These are phyloP conservation scores for Xestia xanthographa DNA, from an alignment of 2,888 invertebrate genomes.

Conservation along the genomic window DNA sequence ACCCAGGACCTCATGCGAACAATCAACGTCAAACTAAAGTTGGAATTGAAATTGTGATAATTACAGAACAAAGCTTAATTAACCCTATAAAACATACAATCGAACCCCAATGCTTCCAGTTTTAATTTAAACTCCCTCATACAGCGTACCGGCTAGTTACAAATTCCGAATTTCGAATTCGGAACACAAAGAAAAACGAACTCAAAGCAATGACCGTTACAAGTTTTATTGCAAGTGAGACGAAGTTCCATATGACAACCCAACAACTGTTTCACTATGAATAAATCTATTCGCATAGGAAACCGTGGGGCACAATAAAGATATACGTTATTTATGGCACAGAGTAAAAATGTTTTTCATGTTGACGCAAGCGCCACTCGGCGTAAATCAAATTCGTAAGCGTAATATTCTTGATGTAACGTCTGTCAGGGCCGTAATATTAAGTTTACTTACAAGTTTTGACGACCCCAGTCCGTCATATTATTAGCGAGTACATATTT, in stretches of 20 bases:
- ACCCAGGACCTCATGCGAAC: too few relatives aligned
- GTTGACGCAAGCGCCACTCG: constrained; percentile 71
- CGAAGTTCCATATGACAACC: constrained; percentile 55
- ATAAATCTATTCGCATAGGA: constrained; percentile 73
- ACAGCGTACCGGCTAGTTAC: constrained; percentile 17
- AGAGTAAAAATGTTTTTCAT: constrained; percentile 76
- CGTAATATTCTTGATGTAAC: constrained; percentile 64
- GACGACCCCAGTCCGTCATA: constrained; percentile 62
- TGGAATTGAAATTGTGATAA: constrained; percentile 4
- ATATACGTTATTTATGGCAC: constrained; percentile 73
- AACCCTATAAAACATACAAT: constrained; percentile 10
- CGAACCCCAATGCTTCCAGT: constrained; percentile 1
- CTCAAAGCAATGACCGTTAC: constrained; percentile 62
- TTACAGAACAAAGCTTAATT: constrained; percentile 8
- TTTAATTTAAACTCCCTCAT: constrained; percentile 36
- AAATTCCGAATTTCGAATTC: constrained; percentile 32
- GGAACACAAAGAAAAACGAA: constrained; percentile 33
- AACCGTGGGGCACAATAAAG: constrained; percentile 71
- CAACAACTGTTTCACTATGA: constrained; percentile 68
- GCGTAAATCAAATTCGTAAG: constrained; percentile 71
- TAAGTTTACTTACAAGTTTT: constrained; percentile 62
- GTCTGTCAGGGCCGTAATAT: constrained; percentile 59
- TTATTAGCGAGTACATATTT: constrained; percentile 62
- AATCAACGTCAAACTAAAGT: not conserved
- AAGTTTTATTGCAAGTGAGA: constrained; percentile 65